A percentile compares a stretch with the other conserved stretches of the same genome.
phyloP scores from a whole-genome alignment of 2,888 invertebrate genomes.

The Gibbula magus region DNA sequence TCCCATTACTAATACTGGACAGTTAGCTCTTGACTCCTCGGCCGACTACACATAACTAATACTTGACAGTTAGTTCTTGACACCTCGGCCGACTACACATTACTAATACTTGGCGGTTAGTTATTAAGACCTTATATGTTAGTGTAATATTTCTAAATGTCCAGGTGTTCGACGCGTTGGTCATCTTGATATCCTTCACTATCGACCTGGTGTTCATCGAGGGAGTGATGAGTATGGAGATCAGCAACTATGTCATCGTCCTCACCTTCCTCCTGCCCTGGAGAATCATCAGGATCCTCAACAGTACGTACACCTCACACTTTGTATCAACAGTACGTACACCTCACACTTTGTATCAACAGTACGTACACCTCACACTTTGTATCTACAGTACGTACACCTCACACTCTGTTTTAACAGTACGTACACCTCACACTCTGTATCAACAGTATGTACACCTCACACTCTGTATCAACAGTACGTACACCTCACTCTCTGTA shows the following conservation, averaged over 20 bases:
- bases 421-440: background rate
- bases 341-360: too few species aligned
- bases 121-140: too few species aligned
- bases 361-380: background rate
- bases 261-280: constrained; percentile 51
- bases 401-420: background rate
- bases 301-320: constrained; percentile 52
- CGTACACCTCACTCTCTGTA: too few species aligned
- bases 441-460: background rate
- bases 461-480: too few species aligned
- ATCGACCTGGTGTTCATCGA: constrained; percentile 56
- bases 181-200: constrained; percentile 62
- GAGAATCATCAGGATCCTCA: constrained; percentile 65
- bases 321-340: background rate
- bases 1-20: too few species aligned
- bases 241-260: constrained; percentile 15
- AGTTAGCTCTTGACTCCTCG: too few species aligned
- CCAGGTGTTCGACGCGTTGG: constrained; percentile 62
- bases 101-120: too few species aligned
- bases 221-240: constrained; percentile 39
- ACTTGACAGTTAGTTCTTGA: too few species aligned
- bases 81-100: too few species aligned
- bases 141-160: too few species aligned
- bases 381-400: background rate
- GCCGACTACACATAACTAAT: too few species aligned